Evolutionary conservation across 2,888 invertebrate genomes (phyloP).

Genomic region (Tyria jacobaeae): DNA sequence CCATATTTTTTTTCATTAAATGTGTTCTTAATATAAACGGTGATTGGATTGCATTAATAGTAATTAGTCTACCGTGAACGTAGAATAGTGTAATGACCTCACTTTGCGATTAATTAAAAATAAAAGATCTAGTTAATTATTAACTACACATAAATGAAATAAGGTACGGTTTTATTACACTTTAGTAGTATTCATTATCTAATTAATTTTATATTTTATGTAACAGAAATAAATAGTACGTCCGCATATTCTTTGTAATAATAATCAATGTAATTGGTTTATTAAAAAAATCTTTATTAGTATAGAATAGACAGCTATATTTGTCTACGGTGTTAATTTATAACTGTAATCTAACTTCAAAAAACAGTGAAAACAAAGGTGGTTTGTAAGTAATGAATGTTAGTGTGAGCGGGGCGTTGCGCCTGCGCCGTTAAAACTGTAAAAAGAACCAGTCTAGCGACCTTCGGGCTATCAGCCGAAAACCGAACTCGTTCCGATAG

Average conservation of each 20-base stretch:
- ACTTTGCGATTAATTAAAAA: slow-evolving; percentile 19
- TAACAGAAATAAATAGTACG: neutral
- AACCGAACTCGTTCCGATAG: slow-evolving; percentile 62
- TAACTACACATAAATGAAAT: neutral
- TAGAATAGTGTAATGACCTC: slow-evolving; percentile 35
- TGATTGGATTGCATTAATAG: slow-evolving; percentile 13
- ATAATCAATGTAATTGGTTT: too few species aligned
- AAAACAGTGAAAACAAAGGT: slow-evolving; percentile 61
- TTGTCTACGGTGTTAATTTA: slow-evolving; percentile 3
- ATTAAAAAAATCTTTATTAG: neutral
- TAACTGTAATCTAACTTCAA: slow-evolving; percentile 27
- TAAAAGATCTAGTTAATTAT: slow-evolving; percentile 1
- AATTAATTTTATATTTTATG: neutral
- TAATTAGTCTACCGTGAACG: slow-evolving; percentile 30
- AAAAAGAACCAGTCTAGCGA: slow-evolving; percentile 80
- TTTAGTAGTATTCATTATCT: neutral
- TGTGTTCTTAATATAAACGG: neutral
- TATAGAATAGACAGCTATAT: neutral
- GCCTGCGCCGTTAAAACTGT: slow-evolving; percentile 83
- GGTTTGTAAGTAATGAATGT: slow-evolving; percentile 59
- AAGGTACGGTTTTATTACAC: neutral
- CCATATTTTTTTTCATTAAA: neutral
- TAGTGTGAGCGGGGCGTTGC: slow-evolving; percentile 50
- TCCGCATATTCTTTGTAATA: neutral
- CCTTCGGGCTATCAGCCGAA: slow-evolving; percentile 80